These are phyloP conservation scores for Otolemur crassicaudatus DNA, from an alignment of 2,797 vertebrate species.

Conservation along the genomic window DNA sequence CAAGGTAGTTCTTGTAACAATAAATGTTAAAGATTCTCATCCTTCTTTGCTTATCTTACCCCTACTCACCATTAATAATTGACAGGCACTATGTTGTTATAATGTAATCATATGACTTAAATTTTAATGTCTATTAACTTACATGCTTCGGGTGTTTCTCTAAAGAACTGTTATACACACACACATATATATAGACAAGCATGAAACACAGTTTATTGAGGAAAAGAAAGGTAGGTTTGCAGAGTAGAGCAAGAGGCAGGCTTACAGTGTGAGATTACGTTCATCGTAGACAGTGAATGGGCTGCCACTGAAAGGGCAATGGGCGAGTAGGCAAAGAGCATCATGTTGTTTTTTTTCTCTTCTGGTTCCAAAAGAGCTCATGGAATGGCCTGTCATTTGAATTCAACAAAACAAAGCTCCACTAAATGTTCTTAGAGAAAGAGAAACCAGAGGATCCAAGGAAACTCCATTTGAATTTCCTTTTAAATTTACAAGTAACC, in stretches of 20 bases:
- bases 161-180: background rate
- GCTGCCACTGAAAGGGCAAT: too few relatives aligned
- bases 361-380: slow-evolving; percentile 30
- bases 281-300: too few relatives aligned
- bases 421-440: slow-evolving; percentile 35
- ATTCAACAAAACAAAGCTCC: slow-evolving; percentile 28
- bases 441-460: slow-evolving; percentile 12
- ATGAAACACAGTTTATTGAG: too few relatives aligned
- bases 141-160: slow-evolving; percentile 17
- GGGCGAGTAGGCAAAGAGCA: too few relatives aligned
- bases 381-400: slow-evolving; percentile 29
- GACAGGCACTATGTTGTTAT: slow-evolving; percentile 28
- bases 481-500: slow-evolving; percentile 33
- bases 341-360: background rate
- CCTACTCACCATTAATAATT: background rate
- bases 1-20: slow-evolving; percentile 3
- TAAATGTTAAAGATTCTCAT: background rate
- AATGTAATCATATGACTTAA: slow-evolving; percentile 53
- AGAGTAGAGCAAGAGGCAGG: too few relatives aligned
- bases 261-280: too few relatives aligned
- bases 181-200: too few relatives aligned
- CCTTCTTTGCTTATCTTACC: slow-evolving; percentile 20
- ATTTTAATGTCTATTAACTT: slow-evolving; percentile 55
- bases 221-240: too few relatives aligned
- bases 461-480: background rate